Percentiles rank a stretch among this genome's conserved stretches.
phyloP scores from a whole-genome alignment of 2,113 vertebrate genomes.

The Scytalopus superciliaris region DNA sequence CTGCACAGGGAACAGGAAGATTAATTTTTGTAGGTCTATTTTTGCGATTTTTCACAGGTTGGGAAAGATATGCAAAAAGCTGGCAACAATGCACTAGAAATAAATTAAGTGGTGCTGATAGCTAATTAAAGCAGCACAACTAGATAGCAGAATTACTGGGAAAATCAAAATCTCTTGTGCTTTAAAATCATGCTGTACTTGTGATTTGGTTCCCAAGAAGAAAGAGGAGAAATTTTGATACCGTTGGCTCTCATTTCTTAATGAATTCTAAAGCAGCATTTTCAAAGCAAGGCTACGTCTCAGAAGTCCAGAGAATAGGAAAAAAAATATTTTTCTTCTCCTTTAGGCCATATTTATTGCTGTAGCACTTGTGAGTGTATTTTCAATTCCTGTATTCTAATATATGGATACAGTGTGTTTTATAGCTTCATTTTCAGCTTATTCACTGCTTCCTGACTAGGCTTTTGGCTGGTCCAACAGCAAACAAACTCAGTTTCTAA shows the following conservation, averaged over 20 bases:
- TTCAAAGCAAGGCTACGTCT: background rate
- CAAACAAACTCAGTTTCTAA: background rate
- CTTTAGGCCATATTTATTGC: background rate
- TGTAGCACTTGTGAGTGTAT: background rate
- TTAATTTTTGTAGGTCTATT: slow-evolving; percentile 49
- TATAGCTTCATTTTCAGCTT: background rate
- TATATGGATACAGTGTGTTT: background rate
- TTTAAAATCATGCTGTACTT: background rate
- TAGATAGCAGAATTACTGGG: background rate
- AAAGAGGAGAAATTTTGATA: background rate
- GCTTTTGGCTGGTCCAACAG: background rate
- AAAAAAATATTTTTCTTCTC: background rate
- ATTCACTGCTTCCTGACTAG: background rate
- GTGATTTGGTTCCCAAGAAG: background rate
- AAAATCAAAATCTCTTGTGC: background rate
- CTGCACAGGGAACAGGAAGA: slow-evolving; percentile 31
- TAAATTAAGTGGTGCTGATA: slow-evolving; percentile 31
- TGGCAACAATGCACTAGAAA: background rate
- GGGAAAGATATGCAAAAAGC: background rate
- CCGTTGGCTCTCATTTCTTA: background rate
- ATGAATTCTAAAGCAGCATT: background rate
- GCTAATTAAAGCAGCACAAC: slow-evolving; percentile 24
- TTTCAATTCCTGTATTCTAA: background rate
- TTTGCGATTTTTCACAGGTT: slow-evolving; percentile 8
- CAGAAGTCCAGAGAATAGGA: background rate